Base-by-base conservation (phyloP, 2,888 invertebrate genomes). In the Erebia palarica region DNA sequence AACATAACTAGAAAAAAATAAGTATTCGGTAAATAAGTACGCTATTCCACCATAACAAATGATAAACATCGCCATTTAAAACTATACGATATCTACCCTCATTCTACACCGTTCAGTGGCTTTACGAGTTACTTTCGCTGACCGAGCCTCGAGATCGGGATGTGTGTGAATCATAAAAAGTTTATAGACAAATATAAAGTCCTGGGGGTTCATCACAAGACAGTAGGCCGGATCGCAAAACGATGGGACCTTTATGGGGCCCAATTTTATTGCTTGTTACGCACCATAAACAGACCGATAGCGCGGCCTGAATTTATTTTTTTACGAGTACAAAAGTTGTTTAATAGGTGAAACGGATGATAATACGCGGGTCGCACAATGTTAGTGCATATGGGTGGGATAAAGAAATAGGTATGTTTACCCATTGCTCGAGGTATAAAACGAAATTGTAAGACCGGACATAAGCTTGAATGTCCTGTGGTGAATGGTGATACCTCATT, bases 241-340 rank as follows among this genome's bases (percentile, higher is more conserved):
- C 89, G 90, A 91, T 91, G 88, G 87, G 82, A 79, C 85, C 88
- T 67, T 67, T 67, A 67, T 67, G 67, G 67, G 67, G 59, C 57
- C 86, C 85, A 84, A 82, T 90, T 93, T 93, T 92, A 93, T 91
- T 91, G 87, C 92, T 84, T 90, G 92, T 92, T 88, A 90, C 92
- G 91, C 86, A 78, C 81, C 90, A 91, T 93, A 92, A 92, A 92
- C 86, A 83, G 79, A 76, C 78, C 78, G 80, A 92, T 91, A 90
- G 89, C 87, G 85, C 78, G 80, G 79, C 82, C 78, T 77, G 83
- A 86, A 86, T 86, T 85, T 85, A 84, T 83, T 86, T 79, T 69
- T 78, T 85, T 82, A 83, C 82, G 84, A 81, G 78, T 84, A 85
- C 88, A 88, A 89, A 88, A 87, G 79, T 78, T 81, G 78, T 84